Evolutionary conservation across 2,888 invertebrate species (phyloP).

Genomic region (Pomacea canaliculata): DNA sequence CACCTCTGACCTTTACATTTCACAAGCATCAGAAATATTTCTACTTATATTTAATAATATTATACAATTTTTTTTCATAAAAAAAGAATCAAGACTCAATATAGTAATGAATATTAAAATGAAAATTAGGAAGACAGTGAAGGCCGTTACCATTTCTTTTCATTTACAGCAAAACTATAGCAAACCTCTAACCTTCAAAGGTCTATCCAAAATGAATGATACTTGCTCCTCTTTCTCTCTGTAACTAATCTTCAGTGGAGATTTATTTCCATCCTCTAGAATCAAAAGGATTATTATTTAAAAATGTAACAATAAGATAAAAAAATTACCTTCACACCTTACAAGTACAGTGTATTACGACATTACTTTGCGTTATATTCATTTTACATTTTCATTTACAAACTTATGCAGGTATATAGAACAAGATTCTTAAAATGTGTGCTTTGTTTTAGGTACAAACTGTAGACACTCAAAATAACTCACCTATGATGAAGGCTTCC

Average conservation of each 20-base stretch:
- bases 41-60: not conserved
- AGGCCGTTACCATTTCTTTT: not conserved
- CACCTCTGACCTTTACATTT: too few relatives aligned
- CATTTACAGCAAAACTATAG: not conserved
- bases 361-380: too few relatives aligned
- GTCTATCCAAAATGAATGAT: conserved; percentile 10
- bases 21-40: too few relatives aligned
- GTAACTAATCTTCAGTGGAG: conserved; percentile 9
- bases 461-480: not conserved
- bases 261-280: not conserved
- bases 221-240: conserved; percentile 25
- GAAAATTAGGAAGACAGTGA: not conserved
- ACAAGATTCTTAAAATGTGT: too few relatives aligned
- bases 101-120: not conserved
- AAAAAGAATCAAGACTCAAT: not conserved
- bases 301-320: not conserved
- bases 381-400: too few relatives aligned
- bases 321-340: not conserved
- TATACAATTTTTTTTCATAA: not conserved
- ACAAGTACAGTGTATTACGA: too few relatives aligned
- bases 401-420: too few relatives aligned
- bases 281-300: not conserved
- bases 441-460: not conserved
- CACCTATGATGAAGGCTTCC: conserved; percentile 69
- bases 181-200: conserved; percentile 20